Percentiles rank a stretch among this genome's conserved stretches.
These are phyloP conservation scores for Iselma pallidipennis DNA, from an alignment of 2,888 invertebrate genomes.

Conservation along the genomic window DNA sequence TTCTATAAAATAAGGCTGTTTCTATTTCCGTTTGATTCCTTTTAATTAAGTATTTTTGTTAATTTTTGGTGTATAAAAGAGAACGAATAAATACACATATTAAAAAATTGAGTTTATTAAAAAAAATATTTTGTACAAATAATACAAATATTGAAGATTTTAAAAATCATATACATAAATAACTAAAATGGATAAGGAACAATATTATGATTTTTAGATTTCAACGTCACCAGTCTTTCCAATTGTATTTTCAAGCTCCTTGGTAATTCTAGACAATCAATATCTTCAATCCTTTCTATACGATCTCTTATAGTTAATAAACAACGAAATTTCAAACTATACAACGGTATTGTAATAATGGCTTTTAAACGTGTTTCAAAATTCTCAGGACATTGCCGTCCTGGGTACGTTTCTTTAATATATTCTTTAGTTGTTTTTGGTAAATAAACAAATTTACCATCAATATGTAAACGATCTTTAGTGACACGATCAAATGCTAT, in stretches of 20 bases:
- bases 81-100: too few relatives aligned
- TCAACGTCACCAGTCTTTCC: neutral
- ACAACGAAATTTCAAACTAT: constrained; percentile 57
- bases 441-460: constrained; percentile 56
- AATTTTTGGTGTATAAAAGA: too few relatives aligned
- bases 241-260: constrained; percentile 41
- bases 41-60: too few relatives aligned
- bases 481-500: constrained; percentile 74
- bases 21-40: too few relatives aligned
- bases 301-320: constrained; percentile 56
- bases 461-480: constrained; percentile 67
- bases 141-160: neutral
- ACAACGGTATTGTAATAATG: constrained; percentile 60
- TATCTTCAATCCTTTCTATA: constrained; percentile 49
- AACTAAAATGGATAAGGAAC: neutral
- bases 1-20: too few relatives aligned
- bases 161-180: neutral
- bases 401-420: constrained; percentile 30
- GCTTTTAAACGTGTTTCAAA: constrained; percentile 51
- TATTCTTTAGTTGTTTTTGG: constrained; percentile 52
- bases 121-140: too few relatives aligned
- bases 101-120: neutral
- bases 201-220: neutral
- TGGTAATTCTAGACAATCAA: constrained; percentile 56
- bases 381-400: constrained; percentile 19